Conservation (phyloP, 2,888 invertebrate genomes). For the Deroplatys truncata region DNA sequence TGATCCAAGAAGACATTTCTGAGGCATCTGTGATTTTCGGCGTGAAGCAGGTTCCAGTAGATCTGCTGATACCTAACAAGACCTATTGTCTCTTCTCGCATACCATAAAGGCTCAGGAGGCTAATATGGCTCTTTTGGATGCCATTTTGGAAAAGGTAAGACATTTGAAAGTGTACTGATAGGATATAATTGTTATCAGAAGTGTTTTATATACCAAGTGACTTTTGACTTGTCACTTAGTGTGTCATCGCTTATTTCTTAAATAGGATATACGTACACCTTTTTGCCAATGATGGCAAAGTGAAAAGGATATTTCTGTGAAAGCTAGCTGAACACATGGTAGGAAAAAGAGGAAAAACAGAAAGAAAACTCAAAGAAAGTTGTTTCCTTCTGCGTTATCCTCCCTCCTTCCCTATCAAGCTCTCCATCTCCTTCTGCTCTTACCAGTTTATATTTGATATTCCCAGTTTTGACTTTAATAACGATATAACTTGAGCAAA, state of each 20-base stretch:
- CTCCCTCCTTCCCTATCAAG: too few species aligned
- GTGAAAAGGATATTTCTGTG: too few species aligned
- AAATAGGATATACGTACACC: too few species aligned
- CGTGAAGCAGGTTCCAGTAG: constrained; percentile 92
- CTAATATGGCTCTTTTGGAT: constrained; percentile 95
- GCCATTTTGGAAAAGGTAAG: constrained; percentile 84
- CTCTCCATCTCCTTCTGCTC: too few species aligned
- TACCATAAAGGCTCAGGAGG: constrained; percentile 98
- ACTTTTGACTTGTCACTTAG: neutral
- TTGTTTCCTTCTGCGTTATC: too few species aligned
- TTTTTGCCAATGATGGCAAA: too few species aligned
- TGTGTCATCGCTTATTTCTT: constrained; percentile 1
- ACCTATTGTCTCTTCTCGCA: constrained; percentile 99
- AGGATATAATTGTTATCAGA: neutral
- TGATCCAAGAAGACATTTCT: constrained; percentile 92
- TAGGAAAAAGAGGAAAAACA: too few species aligned
- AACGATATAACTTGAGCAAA: too few species aligned
- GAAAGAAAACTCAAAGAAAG: too few species aligned
- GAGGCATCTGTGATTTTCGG: constrained; percentile 96
- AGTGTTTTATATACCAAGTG: neutral
- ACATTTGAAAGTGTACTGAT: neutral
- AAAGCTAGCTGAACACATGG: too few species aligned
- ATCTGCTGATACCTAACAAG: constrained; percentile 88
- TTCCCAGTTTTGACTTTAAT: too few species aligned
- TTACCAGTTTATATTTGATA: too few species aligned